Conservation (phyloP, 2,797 vertebrate genomes). For the Bradypodion ventrale region DNA sequence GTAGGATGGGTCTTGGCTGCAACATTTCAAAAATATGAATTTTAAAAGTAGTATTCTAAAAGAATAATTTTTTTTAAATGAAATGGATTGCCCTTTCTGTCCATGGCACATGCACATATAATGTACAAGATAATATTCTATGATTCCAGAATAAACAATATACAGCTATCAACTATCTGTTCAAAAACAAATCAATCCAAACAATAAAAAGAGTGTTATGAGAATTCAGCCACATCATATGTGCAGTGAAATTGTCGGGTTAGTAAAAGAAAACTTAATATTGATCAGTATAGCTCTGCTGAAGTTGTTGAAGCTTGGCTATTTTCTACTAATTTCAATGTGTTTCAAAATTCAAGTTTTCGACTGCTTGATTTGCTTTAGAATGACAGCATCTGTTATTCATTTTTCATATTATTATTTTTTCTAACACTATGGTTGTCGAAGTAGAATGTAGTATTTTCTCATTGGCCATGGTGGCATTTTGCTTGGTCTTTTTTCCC, state of each 20-base stretch:
- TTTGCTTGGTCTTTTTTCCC: conserved; percentile 33
- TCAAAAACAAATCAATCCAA: too few relatives aligned
- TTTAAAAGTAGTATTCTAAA: too few relatives aligned
- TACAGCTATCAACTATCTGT: not conserved
- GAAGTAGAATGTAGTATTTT: conserved; percentile 8
- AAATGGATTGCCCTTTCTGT: not conserved
- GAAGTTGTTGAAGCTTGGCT: conserved; percentile 9
- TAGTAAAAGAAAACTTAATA: conserved; percentile 10
- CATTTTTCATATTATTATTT: conserved; percentile 14
- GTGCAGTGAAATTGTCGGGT: conserved; percentile 28
- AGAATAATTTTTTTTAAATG: not conserved
- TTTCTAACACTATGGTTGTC: conserved; percentile 33
- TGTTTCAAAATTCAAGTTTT: conserved; percentile 51
- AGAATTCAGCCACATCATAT: too few relatives aligned
- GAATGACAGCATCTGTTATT: conserved; percentile 39
- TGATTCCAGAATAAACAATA: conserved; percentile 13
- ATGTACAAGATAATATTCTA: not conserved
- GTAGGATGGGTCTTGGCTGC: not conserved
- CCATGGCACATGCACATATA: not conserved
- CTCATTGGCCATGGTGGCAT: conserved; percentile 7
- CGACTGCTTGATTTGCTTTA: conserved; percentile 40
- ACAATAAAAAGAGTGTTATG: too few relatives aligned
- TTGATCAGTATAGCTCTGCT: not conserved
- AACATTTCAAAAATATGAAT: not conserved
- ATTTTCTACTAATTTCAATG: not conserved